Evolutionary conservation across 1,140 invertebrate species (phyloP), one percentile per base, ranked within the genome.

Genomic region (Drosophila trapezifrons): DNA sequence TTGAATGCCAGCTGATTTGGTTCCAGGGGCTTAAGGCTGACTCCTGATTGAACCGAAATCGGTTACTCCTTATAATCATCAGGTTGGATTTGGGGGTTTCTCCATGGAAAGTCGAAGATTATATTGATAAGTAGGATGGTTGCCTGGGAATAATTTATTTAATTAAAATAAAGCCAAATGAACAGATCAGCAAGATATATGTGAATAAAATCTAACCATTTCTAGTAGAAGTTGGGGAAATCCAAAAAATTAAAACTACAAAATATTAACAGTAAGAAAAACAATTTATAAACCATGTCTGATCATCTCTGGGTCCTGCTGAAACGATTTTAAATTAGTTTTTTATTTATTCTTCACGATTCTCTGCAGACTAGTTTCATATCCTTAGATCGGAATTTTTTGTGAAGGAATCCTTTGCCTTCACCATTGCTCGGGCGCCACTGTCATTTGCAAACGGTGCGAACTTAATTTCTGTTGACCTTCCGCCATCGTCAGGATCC

Each of bases 361-460:
- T 38, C 9, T 3, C 10, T 10, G 1, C 22, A n/a, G 18, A 1
- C 18, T n/a, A 2, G 8, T 54, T 10, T 3, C 18, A 6, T 9
- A 20, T 20, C 8, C 17, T 22, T 22, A 38, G 38, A 15, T 13
- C 15, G n/a, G 18, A 37, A 5, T 15, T 8, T 35, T 12, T 35
- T 35, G 12, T 35, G 32, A 35, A 20, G 35, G 45, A 35, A n/a
- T n/a, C n/a, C n/a, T n/a, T 32, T 18, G 29, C 35, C n/a, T n/a
- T 38, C 18, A 12, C 38, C 58, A 51, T 72, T 74, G 37, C 56
- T 32, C 12, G 12, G 22, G 6, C 10, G 42, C 37, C 64, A 77
- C 83, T 86, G 63, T 82, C 76, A 76, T 70, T 70, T 73, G 64
- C 83, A 82, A 87, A 78, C 82, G 70, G 54, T 80, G 78, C 47